phyloP scores from a whole-genome alignment of 1,140 invertebrate genomes.

The Drosophila virilis region DNA sequence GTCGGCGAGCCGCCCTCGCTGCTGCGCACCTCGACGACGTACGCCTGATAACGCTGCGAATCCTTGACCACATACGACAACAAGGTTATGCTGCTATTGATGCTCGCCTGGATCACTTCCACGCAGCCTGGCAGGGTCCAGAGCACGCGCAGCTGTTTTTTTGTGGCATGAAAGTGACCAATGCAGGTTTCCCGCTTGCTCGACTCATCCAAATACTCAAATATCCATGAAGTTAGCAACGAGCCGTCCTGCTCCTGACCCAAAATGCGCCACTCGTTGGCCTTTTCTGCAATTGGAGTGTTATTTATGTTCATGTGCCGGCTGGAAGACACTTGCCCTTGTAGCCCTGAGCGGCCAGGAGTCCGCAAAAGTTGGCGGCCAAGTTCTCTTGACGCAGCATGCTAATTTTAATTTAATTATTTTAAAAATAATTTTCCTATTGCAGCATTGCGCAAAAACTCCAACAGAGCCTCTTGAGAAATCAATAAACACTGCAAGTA shows the following conservation, averaged over 20 bases:
- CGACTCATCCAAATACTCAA: constrained; percentile 84
- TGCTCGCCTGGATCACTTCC: constrained; percentile 91
- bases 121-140: constrained; percentile 87
- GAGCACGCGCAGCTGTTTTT: constrained; percentile 86
- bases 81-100: constrained; percentile 88
- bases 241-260: constrained; percentile 91
- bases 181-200: constrained; percentile 71
- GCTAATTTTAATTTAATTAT: constrained; percentile 58
- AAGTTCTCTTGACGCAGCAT: constrained; percentile 83
- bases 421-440: constrained; percentile 7
- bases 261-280: constrained; percentile 90
- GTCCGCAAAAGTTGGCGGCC: constrained; percentile 83
- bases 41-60: constrained; percentile 85
- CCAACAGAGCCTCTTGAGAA: constrained; percentile 21
- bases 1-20: constrained; percentile 85
- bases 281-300: constrained; percentile 82
- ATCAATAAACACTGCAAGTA: constrained; percentile 38
- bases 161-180: constrained; percentile 84
- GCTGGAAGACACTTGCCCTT: constrained; percentile 56
- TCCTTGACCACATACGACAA: constrained; percentile 88
- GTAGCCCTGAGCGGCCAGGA: constrained; percentile 73
- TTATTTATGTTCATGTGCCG: background rate
- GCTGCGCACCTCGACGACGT: constrained; percentile 87
- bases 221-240: constrained; percentile 89
- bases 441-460: constrained; percentile 18